These are phyloP conservation scores for Corbicula japonica DNA, from an alignment of 2,888 invertebrate species.

Conservation along the genomic window DNA sequence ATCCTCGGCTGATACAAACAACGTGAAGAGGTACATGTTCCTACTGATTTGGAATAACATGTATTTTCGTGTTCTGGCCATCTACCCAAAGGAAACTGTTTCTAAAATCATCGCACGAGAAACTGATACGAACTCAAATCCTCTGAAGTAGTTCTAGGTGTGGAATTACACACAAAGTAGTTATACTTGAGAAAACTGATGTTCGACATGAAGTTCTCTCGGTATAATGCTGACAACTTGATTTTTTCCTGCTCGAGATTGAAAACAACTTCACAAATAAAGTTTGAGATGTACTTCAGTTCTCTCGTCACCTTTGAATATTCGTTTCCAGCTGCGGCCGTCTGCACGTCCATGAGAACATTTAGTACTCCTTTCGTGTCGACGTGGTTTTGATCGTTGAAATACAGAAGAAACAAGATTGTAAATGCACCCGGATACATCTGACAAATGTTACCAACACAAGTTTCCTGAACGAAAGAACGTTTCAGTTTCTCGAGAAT, in stretches of 20 bases:
- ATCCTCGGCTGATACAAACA: background rate
- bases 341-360: conserved; percentile 4
- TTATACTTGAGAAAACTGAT: conserved; percentile 7
- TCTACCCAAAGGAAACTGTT: conserved; percentile 8
- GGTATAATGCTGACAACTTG: background rate
- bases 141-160: background rate
- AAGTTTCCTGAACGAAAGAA: background rate
- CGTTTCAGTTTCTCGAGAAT: background rate
- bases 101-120: background rate
- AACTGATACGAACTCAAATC: background rate
- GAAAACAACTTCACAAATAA: conserved; percentile 21
- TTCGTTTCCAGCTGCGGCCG: background rate
- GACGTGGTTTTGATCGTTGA: background rate
- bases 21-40: conserved; percentile 8
- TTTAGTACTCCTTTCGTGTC: conserved; percentile 28
- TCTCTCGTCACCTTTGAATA: conserved; percentile 2
- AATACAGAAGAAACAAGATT: conserved; percentile 20
- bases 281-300: conserved; percentile 6
- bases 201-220: conserved; percentile 3
- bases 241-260: conserved; percentile 1
- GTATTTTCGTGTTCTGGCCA: conserved; percentile 3
- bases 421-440: conserved; percentile 11
- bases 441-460: conserved; percentile 18
- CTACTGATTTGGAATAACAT: background rate
- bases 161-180: conserved; percentile 5